These are phyloP conservation scores for Dioctria linearis DNA, from an alignment of 2,888 invertebrate species.

Conservation along the genomic window DNA sequence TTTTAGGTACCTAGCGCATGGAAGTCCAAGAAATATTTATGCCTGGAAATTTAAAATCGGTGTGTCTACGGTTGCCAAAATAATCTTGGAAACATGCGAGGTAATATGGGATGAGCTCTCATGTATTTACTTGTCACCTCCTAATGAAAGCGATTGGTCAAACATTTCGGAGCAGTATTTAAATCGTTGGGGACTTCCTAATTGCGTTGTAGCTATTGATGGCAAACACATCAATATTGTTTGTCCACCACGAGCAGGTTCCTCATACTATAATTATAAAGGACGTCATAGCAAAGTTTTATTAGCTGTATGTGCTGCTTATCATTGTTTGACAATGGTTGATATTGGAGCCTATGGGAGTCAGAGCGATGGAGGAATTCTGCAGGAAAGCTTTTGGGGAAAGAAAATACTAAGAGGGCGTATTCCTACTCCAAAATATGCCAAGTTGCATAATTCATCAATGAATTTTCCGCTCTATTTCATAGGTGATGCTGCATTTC, in stretches of 20 bases:
- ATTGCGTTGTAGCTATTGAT: constrained; percentile 48
- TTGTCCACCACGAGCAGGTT: constrained; percentile 56
- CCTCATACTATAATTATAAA: constrained; percentile 54
- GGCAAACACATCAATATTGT: constrained; percentile 57
- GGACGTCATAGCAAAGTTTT: constrained; percentile 12
- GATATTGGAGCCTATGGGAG: constrained; percentile 21
- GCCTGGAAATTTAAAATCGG: too few species aligned
- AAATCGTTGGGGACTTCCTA: constrained; percentile 55
- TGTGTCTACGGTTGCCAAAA: too few species aligned
- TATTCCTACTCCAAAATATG: background rate
- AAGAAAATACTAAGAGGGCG: background rate
- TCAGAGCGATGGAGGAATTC: constrained; percentile 15
- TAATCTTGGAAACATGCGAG: too few species aligned
- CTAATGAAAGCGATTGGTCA: too few species aligned
- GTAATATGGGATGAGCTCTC: too few species aligned
- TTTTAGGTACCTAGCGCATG: too few species aligned
- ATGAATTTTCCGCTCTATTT: too few species aligned
- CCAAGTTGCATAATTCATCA: too few species aligned
- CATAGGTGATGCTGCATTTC: too few species aligned
- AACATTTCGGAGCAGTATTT: constrained; percentile 55
- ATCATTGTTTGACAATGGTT: background rate
- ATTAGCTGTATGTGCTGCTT: constrained; percentile 7
- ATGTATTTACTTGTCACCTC: too few species aligned
- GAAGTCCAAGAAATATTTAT: too few species aligned
- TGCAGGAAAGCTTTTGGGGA: background rate